Evolutionary conservation across 1,140 invertebrate genomes (phyloP).

Genomic region (fruit fly (Drosophila melanogaster)): DNA sequence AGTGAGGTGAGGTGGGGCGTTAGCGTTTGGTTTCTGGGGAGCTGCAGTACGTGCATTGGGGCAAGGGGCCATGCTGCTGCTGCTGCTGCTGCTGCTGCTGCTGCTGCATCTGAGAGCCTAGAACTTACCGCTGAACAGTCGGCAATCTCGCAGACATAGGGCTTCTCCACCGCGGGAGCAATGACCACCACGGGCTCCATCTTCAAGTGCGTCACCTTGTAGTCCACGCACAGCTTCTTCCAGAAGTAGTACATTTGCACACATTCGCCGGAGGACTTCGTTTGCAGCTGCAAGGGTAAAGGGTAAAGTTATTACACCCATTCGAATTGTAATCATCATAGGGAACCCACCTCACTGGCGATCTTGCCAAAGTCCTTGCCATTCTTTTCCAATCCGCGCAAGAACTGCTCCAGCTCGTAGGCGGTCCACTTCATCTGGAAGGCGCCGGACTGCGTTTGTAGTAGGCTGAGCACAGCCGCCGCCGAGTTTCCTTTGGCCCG

Average conservation of each 20-base stretch:
- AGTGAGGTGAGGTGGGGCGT: conserved; percentile 18
- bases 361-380: conserved; percentile 98
- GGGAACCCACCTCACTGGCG: conserved; percentile 90
- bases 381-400: conserved; percentile 93
- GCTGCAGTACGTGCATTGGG: conserved; percentile 12
- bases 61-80: conserved; percentile 3
- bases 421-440: conserved; percentile 94
- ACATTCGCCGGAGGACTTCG: conserved; percentile 96
- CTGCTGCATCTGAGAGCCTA: not conserved
- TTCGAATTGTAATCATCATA: not conserved
- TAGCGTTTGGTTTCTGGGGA: conserved; percentile 1
- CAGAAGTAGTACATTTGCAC: conserved; percentile 99
- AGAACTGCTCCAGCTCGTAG: conserved; percentile 94
- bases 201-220: conserved; percentile 84
- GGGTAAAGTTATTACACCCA: not conserved
- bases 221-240: conserved; percentile 97
- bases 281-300: conserved; percentile 88
- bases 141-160: conserved; percentile 88
- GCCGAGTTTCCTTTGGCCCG: conserved; percentile 94
- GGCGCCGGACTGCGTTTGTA: conserved; percentile 89
- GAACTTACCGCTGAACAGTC: conserved; percentile 89
- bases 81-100: too few relatives aligned
- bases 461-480: conserved; percentile 93
- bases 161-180: conserved; percentile 76
- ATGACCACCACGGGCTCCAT: conserved; percentile 61